phyloP scores from a whole-genome alignment of 1,140 invertebrate genomes.

The Drosophila burlai region DNA sequence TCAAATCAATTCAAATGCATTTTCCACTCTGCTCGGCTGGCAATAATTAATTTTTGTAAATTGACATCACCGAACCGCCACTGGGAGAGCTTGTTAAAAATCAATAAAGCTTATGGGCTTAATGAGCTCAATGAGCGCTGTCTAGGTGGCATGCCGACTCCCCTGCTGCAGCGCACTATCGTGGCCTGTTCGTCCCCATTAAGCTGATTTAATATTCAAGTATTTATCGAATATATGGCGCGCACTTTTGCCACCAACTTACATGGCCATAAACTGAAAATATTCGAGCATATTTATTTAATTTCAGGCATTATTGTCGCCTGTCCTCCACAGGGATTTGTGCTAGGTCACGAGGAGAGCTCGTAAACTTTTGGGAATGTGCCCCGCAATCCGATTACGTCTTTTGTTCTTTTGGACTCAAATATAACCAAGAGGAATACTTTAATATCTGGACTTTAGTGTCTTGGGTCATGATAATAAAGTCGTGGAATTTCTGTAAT shows the following conservation, averaged over 20 bases:
- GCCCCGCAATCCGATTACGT: not conserved
- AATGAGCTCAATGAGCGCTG: constrained; percentile 56
- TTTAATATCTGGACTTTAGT: not conserved
- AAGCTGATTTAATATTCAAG: constrained; percentile 61
- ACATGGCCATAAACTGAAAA: constrained; percentile 37
- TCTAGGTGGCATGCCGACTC: constrained; percentile 8
- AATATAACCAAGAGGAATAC: not conserved
- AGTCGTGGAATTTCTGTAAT: not conserved
- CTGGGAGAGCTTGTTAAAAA: constrained; percentile 60
- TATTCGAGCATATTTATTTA: constrained; percentile 47
- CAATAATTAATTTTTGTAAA: constrained; percentile 66
- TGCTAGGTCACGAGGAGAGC: constrained; percentile 25
- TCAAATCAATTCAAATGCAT: constrained; percentile 58
- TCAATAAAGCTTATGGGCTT: constrained; percentile 72
- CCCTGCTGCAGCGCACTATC: not conserved
- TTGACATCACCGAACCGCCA: constrained; percentile 22
- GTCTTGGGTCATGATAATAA: not conserved
- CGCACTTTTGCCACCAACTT: constrained; percentile 34
- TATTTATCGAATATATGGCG: constrained; percentile 42
- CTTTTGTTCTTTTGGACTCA: not conserved
- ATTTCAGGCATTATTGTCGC: constrained; percentile 35
- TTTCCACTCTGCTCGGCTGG: constrained; percentile 30
- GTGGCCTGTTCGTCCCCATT: constrained; percentile 18
- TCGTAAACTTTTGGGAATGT: constrained; percentile 14
- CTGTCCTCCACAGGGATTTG: constrained; percentile 28